Conservation (phyloP, 2,888 invertebrate genomes). For the Chymomyza procnemis region DNA sequence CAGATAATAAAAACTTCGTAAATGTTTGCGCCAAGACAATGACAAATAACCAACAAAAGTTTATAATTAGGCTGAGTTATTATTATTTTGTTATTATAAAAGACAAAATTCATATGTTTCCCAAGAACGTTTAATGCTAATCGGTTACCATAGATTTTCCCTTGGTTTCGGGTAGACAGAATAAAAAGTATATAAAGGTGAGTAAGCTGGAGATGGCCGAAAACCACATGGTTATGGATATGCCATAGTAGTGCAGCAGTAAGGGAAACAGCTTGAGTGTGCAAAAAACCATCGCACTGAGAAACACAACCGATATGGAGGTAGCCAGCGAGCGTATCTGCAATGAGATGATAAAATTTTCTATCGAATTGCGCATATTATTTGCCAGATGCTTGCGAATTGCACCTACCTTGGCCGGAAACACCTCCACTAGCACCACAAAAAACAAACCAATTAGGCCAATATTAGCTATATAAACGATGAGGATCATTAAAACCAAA, state of each 20-base stretch:
- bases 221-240: constrained; percentile 74
- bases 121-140: constrained; percentile 20
- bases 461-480: constrained; percentile 68
- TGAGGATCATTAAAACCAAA: constrained; percentile 66
- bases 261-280: constrained; percentile 73
- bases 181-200: constrained; percentile 65
- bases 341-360: constrained; percentile 6
- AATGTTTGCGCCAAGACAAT: background rate
- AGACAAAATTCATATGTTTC: background rate
- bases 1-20: background rate
- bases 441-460: constrained; percentile 74
- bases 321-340: constrained; percentile 73
- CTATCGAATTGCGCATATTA: background rate
- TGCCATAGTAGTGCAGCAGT: constrained; percentile 56
- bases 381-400: no score
- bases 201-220: constrained; percentile 61
- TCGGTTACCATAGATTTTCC: constrained; percentile 71
- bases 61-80: background rate
- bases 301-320: constrained; percentile 57
- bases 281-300: constrained; percentile 65
- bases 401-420: constrained; percentile 71
- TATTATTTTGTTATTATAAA: background rate
- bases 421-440: constrained; percentile 73
- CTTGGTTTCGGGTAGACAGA: constrained; percentile 75
- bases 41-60: background rate